Evolutionary conservation across 2,888 invertebrate species (phyloP), one percentile per base, ranked within the genome.

Genomic region (Octonoba sinensis): DNA sequence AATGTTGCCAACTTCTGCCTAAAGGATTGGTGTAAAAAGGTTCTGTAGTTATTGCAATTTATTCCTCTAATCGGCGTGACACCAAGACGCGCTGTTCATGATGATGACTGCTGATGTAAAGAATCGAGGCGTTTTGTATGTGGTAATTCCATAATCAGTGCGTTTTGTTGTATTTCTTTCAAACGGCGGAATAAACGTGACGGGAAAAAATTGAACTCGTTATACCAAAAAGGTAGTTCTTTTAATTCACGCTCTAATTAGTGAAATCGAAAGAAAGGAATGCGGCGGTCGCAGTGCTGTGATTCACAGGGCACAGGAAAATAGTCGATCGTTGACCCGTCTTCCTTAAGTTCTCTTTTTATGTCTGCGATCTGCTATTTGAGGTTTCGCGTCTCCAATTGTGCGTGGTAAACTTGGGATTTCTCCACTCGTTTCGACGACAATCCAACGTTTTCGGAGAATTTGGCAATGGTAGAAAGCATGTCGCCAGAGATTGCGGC

Each of bases 171-270:
- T 27, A 27, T 16, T 60, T 60, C 60, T 20, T 62, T 15, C 62
- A 4, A 62, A 44, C 18, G n/a, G 62, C 46, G 62, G 44, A 62
- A 44, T 36, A 1, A 62, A 20, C 46, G 44, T 62, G 44, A 15
- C 44, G 44, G 62, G 16, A 36, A 44, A n/a, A 20, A 65, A 65
- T 27, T 13, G 62, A 46, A 62, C 46, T 44, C 20, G 62, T 44
- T 62, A 46, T 36, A 18, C 62, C 62, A 20, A 62, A 62, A 16
- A 15, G 44, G 44, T 62, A 36, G 62, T 46, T 49, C 22, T 49
- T 65, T 49, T 65, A 49, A 65, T 65, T 49, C 65, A 65, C 65
- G 65, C 65, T 65, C 65, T 65, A 65, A 65, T 65, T 65, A 65
- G 24, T 49, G 49, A 65, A 65, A 65, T 13, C 47, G 65, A 20